Evolutionary conservation across 2,888 invertebrate species (phyloP), one percentile per base, ranked within the genome.

Genomic region (Fissipunctia ypsillon): DNA sequence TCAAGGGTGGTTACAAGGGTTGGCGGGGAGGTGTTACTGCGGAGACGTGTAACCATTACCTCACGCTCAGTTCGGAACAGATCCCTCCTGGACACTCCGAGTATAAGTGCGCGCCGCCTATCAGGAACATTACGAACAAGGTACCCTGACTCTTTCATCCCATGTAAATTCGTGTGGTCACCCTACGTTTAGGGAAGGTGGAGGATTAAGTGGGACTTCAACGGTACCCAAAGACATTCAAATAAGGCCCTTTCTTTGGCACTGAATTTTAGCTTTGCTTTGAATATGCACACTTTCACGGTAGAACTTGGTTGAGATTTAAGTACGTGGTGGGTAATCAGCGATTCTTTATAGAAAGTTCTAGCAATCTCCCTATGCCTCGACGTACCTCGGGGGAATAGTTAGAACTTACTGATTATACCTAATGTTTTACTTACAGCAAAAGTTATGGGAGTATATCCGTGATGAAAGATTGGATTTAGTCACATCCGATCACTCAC

Each of bases 21-120:
- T 94, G 94, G 81, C 96, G 97, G 9, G 95, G 94, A 0, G 96
- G 95, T 10, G 90, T 97, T 64, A 97, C 97, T 0, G 97, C 96
- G 0, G 97, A 97, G 91, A 98, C 97, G 0, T 97, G 97, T 89
- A 96, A 97, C 84, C 98, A 97, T 88, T 97, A 97, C 90, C 92
- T 98, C 31, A 94, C 96, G 0, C 92, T 98, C 14, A 93, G 93
- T 68, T 95, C 97, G 0, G 97, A 97, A 83, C 93, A 97, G 68
- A 95, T 98, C 43, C 97, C 97, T 4, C 94, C 96, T 25, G 95
- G 95, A 31, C 96, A 93, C n/a, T 97, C 97, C 0, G 97, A 97
- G 88, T 97, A 93, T 86, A 98, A 97, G 89, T 97, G 97, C 77
- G 97, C 97, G 63, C 97, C 97, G 2, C 97, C 97, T 0, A 97